A percentile compares a stretch with the other conserved stretches of the same genome.
Evolutionary conservation across 2,888 invertebrate genomes (phyloP).

Genomic region (Acanthopleura granulata): DNA sequence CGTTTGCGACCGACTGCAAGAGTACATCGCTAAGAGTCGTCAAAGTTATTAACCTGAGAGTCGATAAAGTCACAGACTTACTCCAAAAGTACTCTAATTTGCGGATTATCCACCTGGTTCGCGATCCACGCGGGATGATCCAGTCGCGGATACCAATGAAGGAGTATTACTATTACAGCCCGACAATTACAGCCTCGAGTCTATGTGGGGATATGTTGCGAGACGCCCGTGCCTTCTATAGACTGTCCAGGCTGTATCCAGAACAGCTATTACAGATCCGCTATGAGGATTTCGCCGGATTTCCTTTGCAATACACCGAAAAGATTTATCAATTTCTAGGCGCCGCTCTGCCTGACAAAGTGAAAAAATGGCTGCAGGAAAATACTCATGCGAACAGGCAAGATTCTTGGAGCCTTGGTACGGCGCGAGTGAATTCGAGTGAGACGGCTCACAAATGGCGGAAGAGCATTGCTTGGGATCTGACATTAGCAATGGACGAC

Average conservation of each 20-base stretch:
- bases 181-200: background rate
- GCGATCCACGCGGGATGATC: background rate
- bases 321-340: background rate
- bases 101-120: slow-evolving; percentile 5
- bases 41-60: background rate
- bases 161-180: slow-evolving; percentile 7
- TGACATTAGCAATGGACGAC: background rate
- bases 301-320: background rate
- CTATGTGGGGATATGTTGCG: background rate
- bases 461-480: background rate
- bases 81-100: background rate
- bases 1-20: background rate
- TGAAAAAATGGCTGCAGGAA: background rate
- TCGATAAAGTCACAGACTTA: background rate
- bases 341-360: background rate
- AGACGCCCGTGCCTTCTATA: background rate
- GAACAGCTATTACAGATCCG: background rate
- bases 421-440: background rate
- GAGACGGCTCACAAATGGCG: background rate
- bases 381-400: background rate
- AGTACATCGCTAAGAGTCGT: background rate
- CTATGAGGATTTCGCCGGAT: slow-evolving; percentile 4
- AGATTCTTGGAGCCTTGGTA: background rate
- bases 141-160: slow-evolving; percentile 3
- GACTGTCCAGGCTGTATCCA: background rate